These are phyloP conservation scores for Rotaria magnacalcarata DNA, from an alignment of 2,888 invertebrate species.

Conservation along the genomic window DNA sequence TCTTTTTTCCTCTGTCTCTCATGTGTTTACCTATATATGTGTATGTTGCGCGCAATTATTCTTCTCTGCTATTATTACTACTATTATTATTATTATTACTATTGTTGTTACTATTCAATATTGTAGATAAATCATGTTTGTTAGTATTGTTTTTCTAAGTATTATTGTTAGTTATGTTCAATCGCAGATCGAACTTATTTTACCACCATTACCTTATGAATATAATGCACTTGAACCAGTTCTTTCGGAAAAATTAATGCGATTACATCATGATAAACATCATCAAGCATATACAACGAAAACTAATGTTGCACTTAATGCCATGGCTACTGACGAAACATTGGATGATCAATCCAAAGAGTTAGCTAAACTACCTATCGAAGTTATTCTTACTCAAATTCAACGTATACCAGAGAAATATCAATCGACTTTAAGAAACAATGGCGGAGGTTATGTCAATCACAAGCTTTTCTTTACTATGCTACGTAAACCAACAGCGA, in stretches of 20 bases:
- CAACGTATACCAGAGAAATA: not conserved
- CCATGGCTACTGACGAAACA: not conserved
- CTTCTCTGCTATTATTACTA: not conserved
- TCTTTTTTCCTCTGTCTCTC: not conserved
- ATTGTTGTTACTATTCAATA: not conserved
- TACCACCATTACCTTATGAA: constrained; percentile 28
- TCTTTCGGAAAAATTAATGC: not conserved
- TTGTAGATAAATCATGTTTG: not conserved
- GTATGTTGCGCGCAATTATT: not conserved
- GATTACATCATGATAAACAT: constrained; percentile 25
- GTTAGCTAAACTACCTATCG: not conserved
- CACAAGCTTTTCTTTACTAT: not conserved
- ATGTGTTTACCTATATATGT: not conserved
- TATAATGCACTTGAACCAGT: constrained; percentile 33
- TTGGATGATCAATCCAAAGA: not conserved
- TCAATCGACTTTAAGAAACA: not conserved
- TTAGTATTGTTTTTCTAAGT: not conserved
- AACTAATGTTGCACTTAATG: not conserved
- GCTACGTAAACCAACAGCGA: not conserved
- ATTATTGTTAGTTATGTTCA: not conserved
- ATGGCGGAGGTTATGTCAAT: constrained; percentile 28
- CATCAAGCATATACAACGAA: not conserved
- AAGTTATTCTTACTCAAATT: not conserved
- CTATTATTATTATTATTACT: not conserved
- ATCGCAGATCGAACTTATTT: not conserved